phyloP scores from a whole-genome alignment of 2,113 vertebrate genomes.

The Uria aalge region DNA sequence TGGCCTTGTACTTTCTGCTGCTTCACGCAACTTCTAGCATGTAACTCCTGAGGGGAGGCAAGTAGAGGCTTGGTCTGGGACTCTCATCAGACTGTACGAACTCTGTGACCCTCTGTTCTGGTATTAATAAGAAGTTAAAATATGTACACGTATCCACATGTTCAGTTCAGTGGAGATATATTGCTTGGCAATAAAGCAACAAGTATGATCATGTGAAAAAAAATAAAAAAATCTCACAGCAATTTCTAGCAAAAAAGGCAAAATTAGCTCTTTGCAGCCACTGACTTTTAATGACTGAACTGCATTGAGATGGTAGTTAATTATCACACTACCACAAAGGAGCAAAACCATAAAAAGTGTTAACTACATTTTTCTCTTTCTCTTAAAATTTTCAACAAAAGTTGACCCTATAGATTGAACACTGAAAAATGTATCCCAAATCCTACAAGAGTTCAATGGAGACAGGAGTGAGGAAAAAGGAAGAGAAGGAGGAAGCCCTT shows the following conservation, averaged over 20 bases:
- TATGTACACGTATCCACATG: fast-evolving
- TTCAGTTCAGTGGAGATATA: background rate
- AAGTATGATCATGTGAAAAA: background rate
- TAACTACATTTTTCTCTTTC: background rate
- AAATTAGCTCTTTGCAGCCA: background rate
- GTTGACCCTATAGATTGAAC: background rate
- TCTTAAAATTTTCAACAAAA: background rate
- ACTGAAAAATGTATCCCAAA: background rate
- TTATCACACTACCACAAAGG: background rate
- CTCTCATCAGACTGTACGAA: background rate
- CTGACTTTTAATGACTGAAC: background rate
- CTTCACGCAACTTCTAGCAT: fast-evolving
- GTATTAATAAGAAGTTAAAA: background rate
- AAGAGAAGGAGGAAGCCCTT: background rate
- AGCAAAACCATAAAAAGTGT: background rate
- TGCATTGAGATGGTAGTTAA: background rate
- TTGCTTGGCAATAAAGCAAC: background rate
- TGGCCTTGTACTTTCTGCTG: background rate
- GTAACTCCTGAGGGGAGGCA: background rate
- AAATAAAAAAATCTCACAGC: background rate
- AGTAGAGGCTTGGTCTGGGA: background rate
- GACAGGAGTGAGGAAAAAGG: background rate
- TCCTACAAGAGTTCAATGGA: background rate
- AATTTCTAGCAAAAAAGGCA: background rate
- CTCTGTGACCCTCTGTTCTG: background rate